phyloP scores from a whole-genome alignment of 2,113 vertebrate genomes.

The Atherinomorus stipes region DNA sequence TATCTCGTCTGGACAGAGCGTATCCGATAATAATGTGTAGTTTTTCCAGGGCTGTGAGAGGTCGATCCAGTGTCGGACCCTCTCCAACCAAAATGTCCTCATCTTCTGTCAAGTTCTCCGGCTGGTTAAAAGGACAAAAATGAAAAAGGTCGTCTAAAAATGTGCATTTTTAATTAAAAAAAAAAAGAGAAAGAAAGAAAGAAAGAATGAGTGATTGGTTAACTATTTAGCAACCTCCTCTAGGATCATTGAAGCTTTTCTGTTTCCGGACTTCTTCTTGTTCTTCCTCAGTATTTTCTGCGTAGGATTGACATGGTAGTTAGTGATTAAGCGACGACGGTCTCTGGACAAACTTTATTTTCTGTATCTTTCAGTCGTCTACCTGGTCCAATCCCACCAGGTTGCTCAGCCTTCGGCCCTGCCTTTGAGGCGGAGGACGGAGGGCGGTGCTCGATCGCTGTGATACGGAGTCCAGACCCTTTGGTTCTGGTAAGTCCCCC shows the following conservation, averaged over 20 bases:
- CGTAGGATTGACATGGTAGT: not conserved
- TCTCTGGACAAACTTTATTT: not conserved
- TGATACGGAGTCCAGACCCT: conserved; percentile 46
- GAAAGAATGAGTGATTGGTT: not conserved
- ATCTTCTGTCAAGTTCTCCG: conserved; percentile 58
- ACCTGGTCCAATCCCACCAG: conserved; percentile 84
- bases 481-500: conserved; percentile 91
- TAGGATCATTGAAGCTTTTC: conserved; percentile 69
- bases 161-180: not conserved
- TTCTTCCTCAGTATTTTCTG: conserved; percentile 80
- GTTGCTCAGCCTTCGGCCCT: conserved; percentile 75
- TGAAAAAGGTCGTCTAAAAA: not conserved
- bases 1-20: conserved; percentile 85
- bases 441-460: conserved; percentile 34
- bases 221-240: conserved; percentile 69
- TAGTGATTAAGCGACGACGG: not conserved
- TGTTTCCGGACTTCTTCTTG: conserved; percentile 67
- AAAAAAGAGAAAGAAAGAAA: not conserved
- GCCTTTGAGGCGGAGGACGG: conserved; percentile 29
- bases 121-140: conserved; percentile 39
- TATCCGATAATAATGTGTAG: conserved; percentile 91
- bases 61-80: conserved; percentile 82
- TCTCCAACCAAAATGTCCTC: conserved; percentile 85
- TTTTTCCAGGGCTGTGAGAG: conserved; percentile 91
- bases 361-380: not conserved